Evolutionary conservation across 2,888 invertebrate species (phyloP), one percentile per base, ranked within the genome.

Genomic region (Meliscaeva auricollis): DNA sequence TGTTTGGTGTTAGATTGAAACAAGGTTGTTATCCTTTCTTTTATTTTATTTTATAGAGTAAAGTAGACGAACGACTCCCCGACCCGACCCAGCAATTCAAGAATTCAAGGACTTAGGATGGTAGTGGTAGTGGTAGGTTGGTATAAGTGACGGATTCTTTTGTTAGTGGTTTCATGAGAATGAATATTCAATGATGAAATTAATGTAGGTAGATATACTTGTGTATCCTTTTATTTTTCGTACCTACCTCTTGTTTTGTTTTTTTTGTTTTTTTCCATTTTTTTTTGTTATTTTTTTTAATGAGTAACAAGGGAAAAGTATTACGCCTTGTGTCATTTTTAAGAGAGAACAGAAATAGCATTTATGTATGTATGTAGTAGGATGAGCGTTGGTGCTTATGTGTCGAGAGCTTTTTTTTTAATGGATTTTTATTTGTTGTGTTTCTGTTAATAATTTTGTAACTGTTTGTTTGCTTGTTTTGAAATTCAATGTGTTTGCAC

Each of bases 171-270:
- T 20, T 15, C 70, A 72, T 64, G 64, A 50, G 68, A 68, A 77
- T 77, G 77, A 77, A 82, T 82, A 77, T 73, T 82, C 41, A 82
- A 77, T 82, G 60, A 77, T 82, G 60, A 38, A 72, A 80, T 80
- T 60, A 50, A 26, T 26, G 26, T 26, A 3, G 3, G 26, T 26
- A 26, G 2, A 26, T 3, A 26, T 26, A 26, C 26, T 26, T 26
- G 2, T 20, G 38, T 68, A 60, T 77, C 58, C 32, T 68, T 70
- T 41, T 70, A 35, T 75, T 62, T 60, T 22, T 30, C 44, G 11
- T 41, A 38, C n/a, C n/a, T 60, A n/a, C n/a, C n/a, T n/a, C n/a
- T n/a, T n/a, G n/a, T n/a, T n/a, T n/a, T n/a, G n/a, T n/a, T n/a
- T n/a, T 22, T n/a, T n/a, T 4, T 60, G 17, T 35, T 56, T 35